A percentile compares a stretch with the other conserved stretches of the same genome.
These are phyloP conservation scores for Diceros bicornis DNA, from an alignment of 2,797 vertebrate genomes.

Conservation along the genomic window DNA sequence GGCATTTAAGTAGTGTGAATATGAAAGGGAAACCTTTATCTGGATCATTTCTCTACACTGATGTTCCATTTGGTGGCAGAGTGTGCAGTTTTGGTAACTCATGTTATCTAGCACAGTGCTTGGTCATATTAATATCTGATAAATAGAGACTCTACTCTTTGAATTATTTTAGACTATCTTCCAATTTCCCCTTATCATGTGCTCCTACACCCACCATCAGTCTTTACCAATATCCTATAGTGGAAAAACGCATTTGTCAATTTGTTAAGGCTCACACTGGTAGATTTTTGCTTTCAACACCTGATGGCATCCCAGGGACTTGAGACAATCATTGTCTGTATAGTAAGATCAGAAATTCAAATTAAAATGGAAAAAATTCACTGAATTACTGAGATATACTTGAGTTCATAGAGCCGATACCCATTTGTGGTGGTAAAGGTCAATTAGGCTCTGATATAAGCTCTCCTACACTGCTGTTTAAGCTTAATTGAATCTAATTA, in stretches of 20 bases:
- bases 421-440: not conserved
- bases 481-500: not conserved
- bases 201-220: not conserved
- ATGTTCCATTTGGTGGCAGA: constrained; percentile 15
- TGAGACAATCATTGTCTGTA: not conserved
- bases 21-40: not conserved
- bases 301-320: not conserved
- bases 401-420: not conserved
- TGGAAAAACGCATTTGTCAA: not conserved
- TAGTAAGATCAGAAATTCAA: constrained; percentile 8
- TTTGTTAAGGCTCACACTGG: not conserved
- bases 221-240: not conserved
- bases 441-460: not conserved
- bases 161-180: constrained; percentile 9
- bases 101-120: not conserved
- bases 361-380: not conserved
- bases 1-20: constrained; percentile 36
- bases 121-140: not conserved
- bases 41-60: constrained; percentile 44
- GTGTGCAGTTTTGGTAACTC: not conserved
- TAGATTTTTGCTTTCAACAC: constrained; percentile 14
- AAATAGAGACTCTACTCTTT: not conserved
- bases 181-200: not conserved
- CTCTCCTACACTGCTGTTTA: not conserved
- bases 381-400: not conserved